Base-by-base conservation (phyloP, 2,113 vertebrate species). In the Anarhynchus alexandrinus region DNA sequence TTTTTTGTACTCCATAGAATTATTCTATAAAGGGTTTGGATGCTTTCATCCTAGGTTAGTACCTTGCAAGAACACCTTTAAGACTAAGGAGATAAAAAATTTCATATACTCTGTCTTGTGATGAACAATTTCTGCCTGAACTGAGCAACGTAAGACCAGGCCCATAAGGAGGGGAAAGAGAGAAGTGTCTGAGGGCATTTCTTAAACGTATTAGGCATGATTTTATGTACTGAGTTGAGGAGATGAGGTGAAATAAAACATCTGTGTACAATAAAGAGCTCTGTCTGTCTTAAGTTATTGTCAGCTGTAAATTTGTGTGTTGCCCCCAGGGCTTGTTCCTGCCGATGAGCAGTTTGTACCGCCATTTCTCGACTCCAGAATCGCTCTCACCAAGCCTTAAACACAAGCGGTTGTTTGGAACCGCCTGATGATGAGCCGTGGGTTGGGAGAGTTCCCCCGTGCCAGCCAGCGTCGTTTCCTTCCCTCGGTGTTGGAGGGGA, bases 231-330 rank as follows among this genome's bases (percentile, higher is more conserved):
- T 66, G 55, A 38, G 47, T 66, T 57, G 74, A 61, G 76, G 62
- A 88, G 82, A 90, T 85, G 94, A 94, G 70, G 78, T 97, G 94
- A 93, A 96, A 85, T 67, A 77, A 91, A 96, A 92, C 61, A 79
- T 69, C 86, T 93, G 90, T 58, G 62, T 79, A 77, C 82, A 61
- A 79, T 92, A 62, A 95, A 94, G 82, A 91, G 86, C 85, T 90
- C 87, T 90, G 74, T 74, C 86, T 96, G 36, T 88, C 86, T 86
- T 45, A 88, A 86, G 82, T 83, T 96, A 77, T 54, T 90, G 65
- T 79, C 88, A 96, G 34, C 84, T 86, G 76, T 64, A 94, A 73
- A 94, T 65, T 49, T 82, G 67, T 77, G 74, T 52, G 52, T 74
- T 20, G 15, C 69, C 79, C 45, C 51, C 42, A 74, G 82, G 88